A percentile compares a stretch with the other conserved stretches of the same genome.
Evolutionary conservation across 2,113 vertebrate species (phyloP).

Genomic region (Thalassarche chlororhynchos): DNA sequence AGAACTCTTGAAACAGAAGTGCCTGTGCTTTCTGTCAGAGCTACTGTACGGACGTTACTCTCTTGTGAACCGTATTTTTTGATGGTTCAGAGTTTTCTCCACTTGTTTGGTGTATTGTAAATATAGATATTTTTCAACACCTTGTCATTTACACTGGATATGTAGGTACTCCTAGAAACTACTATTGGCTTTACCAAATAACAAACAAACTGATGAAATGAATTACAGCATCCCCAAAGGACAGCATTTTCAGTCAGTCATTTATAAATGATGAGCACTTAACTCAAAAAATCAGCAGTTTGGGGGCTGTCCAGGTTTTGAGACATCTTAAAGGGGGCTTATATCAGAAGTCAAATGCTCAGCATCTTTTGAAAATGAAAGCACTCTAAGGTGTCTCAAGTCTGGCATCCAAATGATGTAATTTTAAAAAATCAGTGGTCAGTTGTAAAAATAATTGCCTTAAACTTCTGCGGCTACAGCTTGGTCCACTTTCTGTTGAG

Average conservation of each 20-base stretch:
- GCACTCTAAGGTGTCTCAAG: background rate
- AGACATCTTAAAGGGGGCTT: background rate
- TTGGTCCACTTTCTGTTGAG: background rate
- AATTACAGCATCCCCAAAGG: background rate
- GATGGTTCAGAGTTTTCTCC: background rate
- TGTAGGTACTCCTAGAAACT: background rate
- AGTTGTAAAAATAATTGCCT: background rate
- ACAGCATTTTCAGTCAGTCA: background rate
- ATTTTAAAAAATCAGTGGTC: background rate
- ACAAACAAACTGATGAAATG: background rate
- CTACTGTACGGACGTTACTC: background rate
- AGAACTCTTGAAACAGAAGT: slow-evolving; percentile 49
- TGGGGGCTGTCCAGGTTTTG: background rate
- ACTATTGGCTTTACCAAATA: background rate
- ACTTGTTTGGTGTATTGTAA: background rate
- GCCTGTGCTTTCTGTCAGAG: slow-evolving; percentile 37
- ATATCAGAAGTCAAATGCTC: background rate
- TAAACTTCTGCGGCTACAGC: background rate
- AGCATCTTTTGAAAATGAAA: background rate
- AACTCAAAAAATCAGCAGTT: background rate
- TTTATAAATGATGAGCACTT: background rate
- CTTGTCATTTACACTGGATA: background rate
- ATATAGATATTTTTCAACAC: background rate
- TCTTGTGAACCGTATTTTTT: background rate
- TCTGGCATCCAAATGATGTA: background rate